These are phyloP conservation scores for Araneus ventricosus DNA, from an alignment of 1,140 invertebrate species.

Conservation along the genomic window DNA sequence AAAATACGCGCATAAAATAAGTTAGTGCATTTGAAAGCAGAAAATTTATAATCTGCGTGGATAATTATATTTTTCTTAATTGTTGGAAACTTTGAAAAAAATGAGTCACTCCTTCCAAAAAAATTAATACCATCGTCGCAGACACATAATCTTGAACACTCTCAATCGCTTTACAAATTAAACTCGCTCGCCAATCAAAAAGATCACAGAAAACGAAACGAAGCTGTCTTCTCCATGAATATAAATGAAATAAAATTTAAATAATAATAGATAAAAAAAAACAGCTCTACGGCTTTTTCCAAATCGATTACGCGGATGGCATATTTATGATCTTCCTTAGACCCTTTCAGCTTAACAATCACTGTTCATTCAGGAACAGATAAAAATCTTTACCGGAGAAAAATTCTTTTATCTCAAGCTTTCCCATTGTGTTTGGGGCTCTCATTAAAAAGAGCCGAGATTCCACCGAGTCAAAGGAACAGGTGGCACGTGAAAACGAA, in stretches of 20 bases:
- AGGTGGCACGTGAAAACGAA: background rate
- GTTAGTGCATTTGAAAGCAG: too few species aligned
- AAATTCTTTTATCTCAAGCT: background rate
- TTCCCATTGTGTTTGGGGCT: conserved; percentile 11
- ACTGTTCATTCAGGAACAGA: background rate
- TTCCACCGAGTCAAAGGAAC: background rate
- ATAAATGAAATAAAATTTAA: background rate
- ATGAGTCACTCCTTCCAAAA: too few species aligned
- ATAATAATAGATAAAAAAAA: background rate
- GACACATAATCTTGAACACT: too few species aligned
- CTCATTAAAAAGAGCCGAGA: conserved; percentile 19
- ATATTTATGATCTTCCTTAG: background rate
- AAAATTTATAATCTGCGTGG: too few species aligned
- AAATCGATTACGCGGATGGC: background rate
- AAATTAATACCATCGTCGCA: too few species aligned
- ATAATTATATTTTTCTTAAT: too few species aligned
- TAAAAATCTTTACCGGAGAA: conserved; percentile 19
- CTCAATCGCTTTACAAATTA: too few species aligned
- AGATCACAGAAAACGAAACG: background rate
- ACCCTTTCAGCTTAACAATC: conserved; percentile 12
- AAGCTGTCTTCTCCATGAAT: background rate
- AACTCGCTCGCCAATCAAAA: too few species aligned
- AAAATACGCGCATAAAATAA: too few species aligned
- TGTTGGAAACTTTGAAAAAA: too few species aligned
- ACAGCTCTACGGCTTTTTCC: background rate